Evolutionary conservation across 92 coral and sea anemone species (phyloP).

Genomic region (Palythoa heliodiscus): DNA sequence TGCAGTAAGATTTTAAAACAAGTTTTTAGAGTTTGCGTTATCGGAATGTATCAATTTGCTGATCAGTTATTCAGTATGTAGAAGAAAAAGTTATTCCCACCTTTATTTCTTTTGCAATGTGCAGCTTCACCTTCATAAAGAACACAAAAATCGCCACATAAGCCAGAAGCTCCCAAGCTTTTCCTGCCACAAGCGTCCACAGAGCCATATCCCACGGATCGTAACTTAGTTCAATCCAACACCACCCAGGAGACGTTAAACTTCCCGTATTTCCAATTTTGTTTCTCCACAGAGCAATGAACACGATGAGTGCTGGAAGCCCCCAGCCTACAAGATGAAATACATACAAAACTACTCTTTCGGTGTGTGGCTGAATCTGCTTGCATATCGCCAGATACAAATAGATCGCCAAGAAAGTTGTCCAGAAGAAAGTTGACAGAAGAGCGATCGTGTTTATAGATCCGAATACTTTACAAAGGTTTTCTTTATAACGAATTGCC

Average conservation of each 20-base stretch:
- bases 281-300: slow-evolving; percentile 35
- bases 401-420: slow-evolving; percentile 68
- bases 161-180: slow-evolving; percentile 91
- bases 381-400: slow-evolving; percentile 69
- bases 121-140: slow-evolving; percentile 65
- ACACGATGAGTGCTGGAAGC: slow-evolving; percentile 62
- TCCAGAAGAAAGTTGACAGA: slow-evolving; percentile 92
- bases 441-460: slow-evolving; percentile 69
- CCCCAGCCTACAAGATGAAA: slow-evolving; percentile 86
- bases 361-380: slow-evolving; percentile 55
- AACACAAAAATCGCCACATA: slow-evolving; percentile 75
- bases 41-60: too few species aligned
- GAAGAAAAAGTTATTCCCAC: not conserved
- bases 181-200: slow-evolving; percentile 94
- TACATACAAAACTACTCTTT: slow-evolving; percentile 51
- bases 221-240: slow-evolving; percentile 60
- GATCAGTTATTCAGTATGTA: too few species aligned
- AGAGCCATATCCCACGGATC: slow-evolving; percentile 18
- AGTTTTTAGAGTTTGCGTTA: too few species aligned
- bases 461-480: slow-evolving; percentile 52
- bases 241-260: slow-evolving; percentile 82
- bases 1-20: too few species aligned
- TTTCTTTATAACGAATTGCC: not conserved
- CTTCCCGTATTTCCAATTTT: slow-evolving; percentile 52
- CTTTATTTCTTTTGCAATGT: slow-evolving; percentile 24